Percentiles rank a stretch among this genome's conserved stretches.
phyloP scores from a whole-genome alignment of 2,888 invertebrate genomes.

The Lasioglossum lativentre region DNA sequence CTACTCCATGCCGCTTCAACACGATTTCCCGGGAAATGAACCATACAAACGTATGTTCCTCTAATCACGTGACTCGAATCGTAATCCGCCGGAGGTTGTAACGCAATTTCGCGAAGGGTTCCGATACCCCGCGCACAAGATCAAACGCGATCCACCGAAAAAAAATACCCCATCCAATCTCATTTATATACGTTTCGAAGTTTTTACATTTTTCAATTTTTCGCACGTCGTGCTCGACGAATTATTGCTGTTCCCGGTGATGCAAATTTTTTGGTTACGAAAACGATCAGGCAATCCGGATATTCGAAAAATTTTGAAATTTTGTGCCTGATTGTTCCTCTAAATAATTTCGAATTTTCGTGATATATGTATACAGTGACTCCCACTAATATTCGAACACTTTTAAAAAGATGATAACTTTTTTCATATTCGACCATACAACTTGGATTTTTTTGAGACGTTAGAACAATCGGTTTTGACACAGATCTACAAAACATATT shows the following conservation, averaged over 20 bases:
- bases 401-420: no score
- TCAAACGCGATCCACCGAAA: conserved; percentile 16
- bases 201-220: background rate
- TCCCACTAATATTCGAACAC: no score
- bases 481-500: no score
- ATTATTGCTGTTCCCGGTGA: background rate
- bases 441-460: no score
- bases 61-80: conserved; percentile 53
- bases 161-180: background rate
- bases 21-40: conserved; percentile 68
- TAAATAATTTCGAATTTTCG: background rate
- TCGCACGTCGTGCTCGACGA: background rate
- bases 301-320: background rate
- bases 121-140: conserved; percentile 9
- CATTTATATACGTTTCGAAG: background rate
- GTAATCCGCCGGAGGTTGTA: conserved; percentile 41
- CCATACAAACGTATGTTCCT: conserved; percentile 51
- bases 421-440: no score
- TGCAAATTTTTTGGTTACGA: background rate
- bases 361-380: no score
- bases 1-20: conserved; percentile 56
- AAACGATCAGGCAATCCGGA: background rate
- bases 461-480: no score
- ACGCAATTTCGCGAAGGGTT: conserved; percentile 39
- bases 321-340: background rate